Percentiles rank a stretch among this genome's conserved stretches.
Conservation (phyloP, 2,797 vertebrate genomes). For the Mus spretus region DNA sequence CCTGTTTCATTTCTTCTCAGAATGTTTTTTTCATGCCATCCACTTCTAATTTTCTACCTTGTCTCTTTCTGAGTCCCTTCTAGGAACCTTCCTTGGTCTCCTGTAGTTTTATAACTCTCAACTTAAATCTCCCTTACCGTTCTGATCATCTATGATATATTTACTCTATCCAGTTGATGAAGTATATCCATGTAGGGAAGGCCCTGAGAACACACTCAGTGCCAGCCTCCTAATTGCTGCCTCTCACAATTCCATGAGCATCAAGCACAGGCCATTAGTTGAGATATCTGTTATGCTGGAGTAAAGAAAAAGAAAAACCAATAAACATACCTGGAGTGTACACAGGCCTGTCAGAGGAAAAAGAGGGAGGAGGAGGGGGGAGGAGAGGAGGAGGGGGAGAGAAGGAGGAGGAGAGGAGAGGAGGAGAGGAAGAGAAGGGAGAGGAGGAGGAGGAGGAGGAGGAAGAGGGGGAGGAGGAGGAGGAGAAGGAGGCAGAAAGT, state of each 20-base stretch:
- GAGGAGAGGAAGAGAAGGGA: rapidly evolving
- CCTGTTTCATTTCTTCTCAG: slow-evolving; percentile 39
- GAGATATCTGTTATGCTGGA: not conserved
- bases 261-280: not conserved
- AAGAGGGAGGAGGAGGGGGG: not conserved
- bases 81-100: not conserved
- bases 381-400: not conserved
- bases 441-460: not conserved
- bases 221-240: not conserved
- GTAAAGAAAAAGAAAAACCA: slow-evolving; percentile 27
- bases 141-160: not conserved
- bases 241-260: not conserved
- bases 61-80: slow-evolving; percentile 10
- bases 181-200: not conserved
- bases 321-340: not conserved
- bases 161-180: not conserved
- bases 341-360: not conserved
- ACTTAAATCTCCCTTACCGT: not conserved
- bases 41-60: slow-evolving; percentile 28
- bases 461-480: not conserved
- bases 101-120: slow-evolving; percentile 14
- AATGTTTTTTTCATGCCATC: not conserved
- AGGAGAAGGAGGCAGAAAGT: not conserved
- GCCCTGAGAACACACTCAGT: not conserved
- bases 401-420: rapidly evolving